Conservation (phyloP, 2,113 vertebrate genomes). For the Pomatostomus ruficeps region DNA sequence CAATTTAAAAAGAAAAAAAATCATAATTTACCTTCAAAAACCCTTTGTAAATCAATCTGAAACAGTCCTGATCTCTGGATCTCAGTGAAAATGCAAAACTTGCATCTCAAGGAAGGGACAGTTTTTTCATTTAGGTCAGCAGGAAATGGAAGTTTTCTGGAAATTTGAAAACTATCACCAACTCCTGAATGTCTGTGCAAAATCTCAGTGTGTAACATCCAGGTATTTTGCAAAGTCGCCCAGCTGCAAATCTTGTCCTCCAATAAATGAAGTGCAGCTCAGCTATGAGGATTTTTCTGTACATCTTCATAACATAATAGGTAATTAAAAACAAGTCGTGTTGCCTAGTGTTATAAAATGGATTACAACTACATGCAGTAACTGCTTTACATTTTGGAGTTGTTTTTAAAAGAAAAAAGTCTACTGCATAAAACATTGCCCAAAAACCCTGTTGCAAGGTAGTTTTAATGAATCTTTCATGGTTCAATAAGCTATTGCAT, state of each 20-base stretch:
- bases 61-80: not conserved
- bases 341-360: not conserved
- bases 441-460: not conserved
- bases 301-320: not conserved
- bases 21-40: not conserved
- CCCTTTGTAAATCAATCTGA: not conserved
- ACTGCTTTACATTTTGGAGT: not conserved
- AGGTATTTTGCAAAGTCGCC: not conserved
- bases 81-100: not conserved
- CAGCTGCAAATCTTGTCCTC: not conserved
- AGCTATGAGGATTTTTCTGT: not conserved
- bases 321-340: not conserved
- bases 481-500: slow-evolving; percentile 33
- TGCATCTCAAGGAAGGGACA: fast-evolving
- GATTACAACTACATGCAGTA: not conserved
- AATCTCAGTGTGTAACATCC: not conserved
- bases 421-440: not conserved
- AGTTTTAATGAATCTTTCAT: slow-evolving; percentile 44
- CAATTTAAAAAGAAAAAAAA: not conserved
- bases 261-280: not conserved
- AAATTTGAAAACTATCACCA: not conserved
- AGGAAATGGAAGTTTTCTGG: not conserved
- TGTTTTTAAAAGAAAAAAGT: not conserved
- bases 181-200: not conserved
- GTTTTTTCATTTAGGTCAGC: not conserved